Evolutionary conservation across 1,140 invertebrate genomes (phyloP).

Genomic region (Drosophila bocqueti): DNA sequence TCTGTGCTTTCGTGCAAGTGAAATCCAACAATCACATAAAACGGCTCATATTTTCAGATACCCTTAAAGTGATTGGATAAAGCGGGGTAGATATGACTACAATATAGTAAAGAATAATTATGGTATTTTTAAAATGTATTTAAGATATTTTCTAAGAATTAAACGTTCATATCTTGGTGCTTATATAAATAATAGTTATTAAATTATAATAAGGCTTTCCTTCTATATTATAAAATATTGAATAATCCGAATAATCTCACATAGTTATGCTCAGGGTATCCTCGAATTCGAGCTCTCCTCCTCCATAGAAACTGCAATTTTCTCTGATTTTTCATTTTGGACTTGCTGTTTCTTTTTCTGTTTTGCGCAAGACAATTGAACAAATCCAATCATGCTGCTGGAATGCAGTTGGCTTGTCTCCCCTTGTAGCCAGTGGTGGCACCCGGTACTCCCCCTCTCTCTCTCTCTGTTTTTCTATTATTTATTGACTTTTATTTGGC

Average conservation of each 20-base stretch:
- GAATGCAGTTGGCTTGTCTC: conserved; percentile 68
- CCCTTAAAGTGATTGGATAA: background rate
- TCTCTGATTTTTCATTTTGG: conserved; percentile 33
- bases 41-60: conserved; percentile 23
- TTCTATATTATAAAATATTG: background rate
- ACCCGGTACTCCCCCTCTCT: background rate
- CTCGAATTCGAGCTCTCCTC: no score
- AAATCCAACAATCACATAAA: conserved; percentile 32
- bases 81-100: background rate
- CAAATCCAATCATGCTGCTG: conserved; percentile 57
- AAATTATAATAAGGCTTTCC: no score
- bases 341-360: conserved; percentile 4
- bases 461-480: conserved; percentile 53
- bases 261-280: background rate
- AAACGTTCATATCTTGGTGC: no score
- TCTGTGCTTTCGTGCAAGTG: conserved; percentile 53
- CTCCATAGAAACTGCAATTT: background rate
- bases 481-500: conserved; percentile 78
- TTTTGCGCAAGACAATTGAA: conserved; percentile 72
- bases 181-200: background rate
- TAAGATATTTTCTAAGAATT: background rate
- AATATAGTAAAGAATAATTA: background rate
- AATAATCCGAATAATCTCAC: background rate
- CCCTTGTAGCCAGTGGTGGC: conserved; percentile 19
- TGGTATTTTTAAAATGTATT: background rate